Percentiles rank a stretch among this genome's conserved stretches.
These are phyloP conservation scores for Palythoa caribaeorum DNA, from an alignment of 92 coral and sea anemone species.

Conservation along the genomic window DNA sequence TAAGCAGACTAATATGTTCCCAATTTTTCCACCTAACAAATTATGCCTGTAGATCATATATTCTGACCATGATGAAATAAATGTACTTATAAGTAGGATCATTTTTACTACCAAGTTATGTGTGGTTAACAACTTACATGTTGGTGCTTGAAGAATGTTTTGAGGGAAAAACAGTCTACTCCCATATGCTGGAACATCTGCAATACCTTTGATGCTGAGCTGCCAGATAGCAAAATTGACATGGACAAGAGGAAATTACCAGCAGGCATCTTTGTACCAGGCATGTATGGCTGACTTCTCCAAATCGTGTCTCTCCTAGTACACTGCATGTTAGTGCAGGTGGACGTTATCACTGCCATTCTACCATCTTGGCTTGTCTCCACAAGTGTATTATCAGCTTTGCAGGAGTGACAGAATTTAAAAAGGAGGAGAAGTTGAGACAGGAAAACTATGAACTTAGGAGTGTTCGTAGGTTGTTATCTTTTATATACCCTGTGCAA, in stretches of 20 bases:
- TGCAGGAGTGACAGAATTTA: conserved; percentile 60
- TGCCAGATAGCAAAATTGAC: conserved; percentile 57
- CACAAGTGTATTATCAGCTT: conserved; percentile 42
- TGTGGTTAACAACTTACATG: conserved; percentile 41
- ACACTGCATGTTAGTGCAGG: conserved; percentile 54
- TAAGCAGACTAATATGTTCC: not conserved
- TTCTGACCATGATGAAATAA: not conserved
- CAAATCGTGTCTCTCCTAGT: conserved; percentile 22
- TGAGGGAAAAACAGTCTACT: conserved; percentile 56
- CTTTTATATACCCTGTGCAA: conserved; percentile 25
- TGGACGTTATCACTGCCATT: conserved; percentile 65
- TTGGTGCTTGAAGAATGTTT: conserved; percentile 63
- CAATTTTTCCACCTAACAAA: not conserved
- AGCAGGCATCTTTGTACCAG: conserved; percentile 67
- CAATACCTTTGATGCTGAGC: conserved; percentile 60
- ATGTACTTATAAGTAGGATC: not conserved
- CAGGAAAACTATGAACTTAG: conserved; percentile 73
- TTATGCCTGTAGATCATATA: not conserved
- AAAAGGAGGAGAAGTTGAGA: conserved; percentile 69
- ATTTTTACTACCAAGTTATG: not conserved
- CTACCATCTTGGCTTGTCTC: conserved; percentile 60
- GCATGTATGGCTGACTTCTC: conserved; percentile 74
- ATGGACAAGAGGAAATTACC: conserved; percentile 68
- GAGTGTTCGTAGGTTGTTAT: conserved; percentile 63
- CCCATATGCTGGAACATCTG: conserved; percentile 74